Evolutionary conservation across 1,140 invertebrate genomes (phyloP).

Genomic region (Bombus pyrosoma): DNA sequence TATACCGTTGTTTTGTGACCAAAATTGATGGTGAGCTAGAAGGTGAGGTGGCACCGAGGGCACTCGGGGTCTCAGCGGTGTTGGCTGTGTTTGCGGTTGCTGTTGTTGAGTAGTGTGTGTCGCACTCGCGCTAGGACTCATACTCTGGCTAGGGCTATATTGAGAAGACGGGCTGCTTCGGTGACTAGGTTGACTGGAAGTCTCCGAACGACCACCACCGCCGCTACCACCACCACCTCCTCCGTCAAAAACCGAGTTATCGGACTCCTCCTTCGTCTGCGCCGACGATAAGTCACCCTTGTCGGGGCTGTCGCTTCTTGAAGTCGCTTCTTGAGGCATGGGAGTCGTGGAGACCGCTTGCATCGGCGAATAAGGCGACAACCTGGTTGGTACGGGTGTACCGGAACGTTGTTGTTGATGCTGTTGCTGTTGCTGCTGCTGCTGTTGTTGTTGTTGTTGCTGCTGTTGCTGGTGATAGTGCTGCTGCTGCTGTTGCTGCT

Average conservation of each 20-base stretch:
- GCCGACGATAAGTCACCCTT: slow-evolving; percentile 75
- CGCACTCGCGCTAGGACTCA: slow-evolving; percentile 77
- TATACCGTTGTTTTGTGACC: slow-evolving; percentile 80
- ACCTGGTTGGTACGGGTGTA: slow-evolving; percentile 76
- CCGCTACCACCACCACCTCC: slow-evolving; percentile 72
- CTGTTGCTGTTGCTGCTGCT: slow-evolving; percentile 57
- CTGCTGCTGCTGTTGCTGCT: slow-evolving; percentile 71
- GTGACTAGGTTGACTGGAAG: slow-evolving; percentile 73
- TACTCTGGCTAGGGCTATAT: slow-evolving; percentile 73
- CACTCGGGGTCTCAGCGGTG: slow-evolving; percentile 78
- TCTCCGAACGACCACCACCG: slow-evolving; percentile 67
- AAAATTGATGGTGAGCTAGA: slow-evolving; percentile 81
- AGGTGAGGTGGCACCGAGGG: slow-evolving; percentile 81
- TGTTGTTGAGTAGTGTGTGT: slow-evolving; percentile 51
- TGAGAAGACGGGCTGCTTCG: slow-evolving; percentile 80
- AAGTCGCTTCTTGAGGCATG: slow-evolving; percentile 75
- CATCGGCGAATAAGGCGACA: slow-evolving; percentile 77
- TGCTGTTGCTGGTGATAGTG: slow-evolving; percentile 73
- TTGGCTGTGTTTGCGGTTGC: slow-evolving; percentile 76
- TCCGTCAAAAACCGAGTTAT: slow-evolving; percentile 83
- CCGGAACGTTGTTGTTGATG: slow-evolving; percentile 72
- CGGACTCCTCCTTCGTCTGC: slow-evolving; percentile 81
- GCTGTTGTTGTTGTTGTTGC: slow-evolving; percentile 70
- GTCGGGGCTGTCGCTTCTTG: slow-evolving; percentile 77
- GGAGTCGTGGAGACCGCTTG: slow-evolving; percentile 77